phyloP scores from a whole-genome alignment of 2,113 vertebrate species.

The Podilymbus podiceps region DNA sequence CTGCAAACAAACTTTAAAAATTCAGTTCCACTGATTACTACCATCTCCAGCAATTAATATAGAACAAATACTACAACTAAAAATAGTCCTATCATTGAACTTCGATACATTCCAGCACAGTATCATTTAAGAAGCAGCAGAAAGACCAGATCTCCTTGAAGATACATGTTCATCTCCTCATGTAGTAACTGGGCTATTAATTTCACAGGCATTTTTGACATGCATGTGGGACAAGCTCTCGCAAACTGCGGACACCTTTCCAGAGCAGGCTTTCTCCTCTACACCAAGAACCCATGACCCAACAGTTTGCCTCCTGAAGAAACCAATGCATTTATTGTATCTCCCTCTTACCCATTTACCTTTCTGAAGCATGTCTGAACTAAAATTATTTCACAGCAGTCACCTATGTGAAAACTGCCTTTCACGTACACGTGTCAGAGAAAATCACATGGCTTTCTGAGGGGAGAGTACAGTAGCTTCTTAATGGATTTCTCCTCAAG shows the following conservation, averaged over 20 bases:
- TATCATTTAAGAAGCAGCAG: neutral
- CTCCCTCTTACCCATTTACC: neutral
- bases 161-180: neutral
- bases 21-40: neutral
- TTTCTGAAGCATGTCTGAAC: neutral
- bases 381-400: neutral
- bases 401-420: neutral
- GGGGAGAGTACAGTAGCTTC: neutral
- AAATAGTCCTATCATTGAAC: neutral
- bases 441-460: neutral
- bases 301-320: neutral
- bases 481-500: neutral
- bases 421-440: rapidly evolving
- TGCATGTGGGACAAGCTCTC: neutral
- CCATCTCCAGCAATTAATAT: neutral
- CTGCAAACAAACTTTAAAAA: neutral
- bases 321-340: neutral
- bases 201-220: neutral
- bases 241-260: neutral
- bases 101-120: neutral
- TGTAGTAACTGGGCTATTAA: neutral
- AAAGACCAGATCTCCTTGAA: neutral
- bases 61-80: neutral
- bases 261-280: neutral
- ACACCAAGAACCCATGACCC: neutral